phyloP scores from a whole-genome alignment of 2,797 vertebrate species.

The Centroberyx gerrardi region DNA sequence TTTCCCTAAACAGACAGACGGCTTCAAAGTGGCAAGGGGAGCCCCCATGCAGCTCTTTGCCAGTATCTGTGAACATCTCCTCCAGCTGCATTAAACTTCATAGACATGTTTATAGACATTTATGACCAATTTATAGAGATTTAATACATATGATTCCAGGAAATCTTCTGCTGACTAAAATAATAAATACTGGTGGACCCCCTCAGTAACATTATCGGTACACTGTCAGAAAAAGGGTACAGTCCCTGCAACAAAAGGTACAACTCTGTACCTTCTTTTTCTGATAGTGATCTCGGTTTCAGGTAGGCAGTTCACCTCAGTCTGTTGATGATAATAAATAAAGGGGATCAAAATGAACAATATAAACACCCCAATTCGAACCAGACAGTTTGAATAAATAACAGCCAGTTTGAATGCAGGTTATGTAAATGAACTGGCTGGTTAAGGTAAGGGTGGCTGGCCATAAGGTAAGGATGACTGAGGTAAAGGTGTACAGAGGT shows the following conservation, averaged over 20 bases:
- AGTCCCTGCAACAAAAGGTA: constrained; percentile 60
- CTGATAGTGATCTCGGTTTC: constrained; percentile 57
- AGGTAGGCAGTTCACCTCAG: constrained; percentile 10
- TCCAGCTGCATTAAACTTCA: constrained; percentile 34
- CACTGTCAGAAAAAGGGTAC: constrained; percentile 47
- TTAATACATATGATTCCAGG: constrained; percentile 66
- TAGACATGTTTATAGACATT: constrained; percentile 37
- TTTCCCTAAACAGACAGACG: constrained; percentile 40
- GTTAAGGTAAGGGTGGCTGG: too few relatives aligned
- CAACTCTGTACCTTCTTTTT: constrained; percentile 43
- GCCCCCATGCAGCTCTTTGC: constrained; percentile 51
- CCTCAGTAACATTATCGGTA: constrained; percentile 50
- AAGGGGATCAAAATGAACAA: neutral
- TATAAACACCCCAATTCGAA: too few relatives aligned
- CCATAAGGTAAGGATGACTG: too few relatives aligned
- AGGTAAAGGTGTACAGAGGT: too few relatives aligned
- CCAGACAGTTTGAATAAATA: too few relatives aligned
- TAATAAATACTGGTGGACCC: constrained; percentile 57
- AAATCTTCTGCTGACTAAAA: constrained; percentile 74
- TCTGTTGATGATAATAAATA: constrained; percentile 36
- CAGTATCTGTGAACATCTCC: constrained; percentile 46
- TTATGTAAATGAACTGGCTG: too few relatives aligned
- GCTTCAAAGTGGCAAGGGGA: constrained; percentile 46
- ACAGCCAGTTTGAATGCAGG: too few relatives aligned
- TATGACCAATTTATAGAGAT: constrained; percentile 68